A percentile compares a stretch with the other conserved stretches of the same genome.
Conservation (phyloP, 2,888 invertebrate species). For the Drosophila subquinaria region DNA sequence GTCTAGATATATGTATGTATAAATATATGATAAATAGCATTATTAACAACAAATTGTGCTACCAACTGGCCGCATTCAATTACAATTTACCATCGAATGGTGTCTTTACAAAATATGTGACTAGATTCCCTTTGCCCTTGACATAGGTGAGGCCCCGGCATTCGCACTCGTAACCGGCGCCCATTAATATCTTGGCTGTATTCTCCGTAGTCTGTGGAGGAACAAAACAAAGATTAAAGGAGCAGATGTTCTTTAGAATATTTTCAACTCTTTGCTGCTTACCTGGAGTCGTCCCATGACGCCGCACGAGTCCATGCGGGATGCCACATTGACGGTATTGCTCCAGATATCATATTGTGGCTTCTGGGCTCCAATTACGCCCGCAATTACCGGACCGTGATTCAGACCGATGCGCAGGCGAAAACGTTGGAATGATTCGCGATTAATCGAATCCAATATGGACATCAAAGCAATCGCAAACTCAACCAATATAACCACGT, state of each 20-base stretch:
- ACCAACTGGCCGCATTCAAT: constrained; percentile 53
- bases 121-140: constrained; percentile 96
- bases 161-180: constrained; percentile 94
- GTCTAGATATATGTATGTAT: constrained; percentile 7
- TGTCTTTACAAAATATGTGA: constrained; percentile 96
- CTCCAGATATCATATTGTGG: constrained; percentile 99
- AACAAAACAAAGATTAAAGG: constrained; percentile 2
- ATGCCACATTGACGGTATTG: constrained; percentile 98
- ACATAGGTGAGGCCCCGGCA: constrained; percentile 97
- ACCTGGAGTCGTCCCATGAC: constrained; percentile 94
- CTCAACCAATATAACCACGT: constrained; percentile 95
- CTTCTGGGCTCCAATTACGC: constrained; percentile 98
- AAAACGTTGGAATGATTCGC: constrained; percentile 98
- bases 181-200: constrained; percentile 93
- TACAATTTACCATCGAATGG: constrained; percentile 89
- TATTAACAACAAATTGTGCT: constrained; percentile 51
- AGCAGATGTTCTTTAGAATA: neutral
- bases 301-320: constrained; percentile 98
- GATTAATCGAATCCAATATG: constrained; percentile 96
- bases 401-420: constrained; percentile 92
- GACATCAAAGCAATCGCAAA: constrained; percentile 97
- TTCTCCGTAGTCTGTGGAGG: constrained; percentile 90
- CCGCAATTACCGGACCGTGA: constrained; percentile 92
- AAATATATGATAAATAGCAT: constrained; percentile 34
- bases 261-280: constrained; percentile 26